A percentile compares a stretch with the other conserved stretches of the same genome.
Conservation (phyloP, 2,888 invertebrate genomes). For the Sceliomorpha sp. region DNA sequence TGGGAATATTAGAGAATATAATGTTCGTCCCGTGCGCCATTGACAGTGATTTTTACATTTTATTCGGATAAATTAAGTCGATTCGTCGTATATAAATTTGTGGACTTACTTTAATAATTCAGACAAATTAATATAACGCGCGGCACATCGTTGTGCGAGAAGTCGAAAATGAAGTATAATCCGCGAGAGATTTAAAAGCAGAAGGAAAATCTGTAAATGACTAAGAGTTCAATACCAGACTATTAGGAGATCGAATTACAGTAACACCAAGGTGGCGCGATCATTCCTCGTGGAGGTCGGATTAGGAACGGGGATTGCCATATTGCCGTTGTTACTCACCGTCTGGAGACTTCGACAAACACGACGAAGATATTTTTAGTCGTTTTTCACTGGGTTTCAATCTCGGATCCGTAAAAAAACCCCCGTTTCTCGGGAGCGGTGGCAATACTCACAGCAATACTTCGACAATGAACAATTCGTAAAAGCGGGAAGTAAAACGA, state of each 20-base stretch:
- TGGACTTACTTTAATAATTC: not conserved
- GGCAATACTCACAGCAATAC: slow-evolving; percentile 18
- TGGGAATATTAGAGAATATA: too few relatives aligned
- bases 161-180: not conserved
- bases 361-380: slow-evolving; percentile 46
- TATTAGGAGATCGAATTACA: slow-evolving; percentile 60
- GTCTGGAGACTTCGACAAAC: slow-evolving; percentile 64
- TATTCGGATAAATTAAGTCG: too few relatives aligned
- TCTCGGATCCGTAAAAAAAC: slow-evolving; percentile 18
- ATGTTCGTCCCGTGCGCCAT: too few relatives aligned
- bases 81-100: too few relatives aligned
- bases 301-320: slow-evolving; percentile 41
- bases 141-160: not conserved
- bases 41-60: too few relatives aligned
- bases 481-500: slow-evolving; percentile 16
- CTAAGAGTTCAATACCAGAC: slow-evolving; percentile 70
- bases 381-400: slow-evolving; percentile 19
- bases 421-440: slow-evolving; percentile 6
- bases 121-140: not conserved
- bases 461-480: slow-evolving; percentile 19
- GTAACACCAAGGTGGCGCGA: slow-evolving; percentile 46
- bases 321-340: slow-evolving; percentile 64
- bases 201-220: slow-evolving; percentile 58
- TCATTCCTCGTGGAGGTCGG: slow-evolving; percentile 36
- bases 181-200: slow-evolving; percentile 2